Percentiles rank a stretch among this genome's conserved stretches.
Evolutionary conservation across 2,797 vertebrate genomes (phyloP).

Genomic region (Ceryle rudis): DNA sequence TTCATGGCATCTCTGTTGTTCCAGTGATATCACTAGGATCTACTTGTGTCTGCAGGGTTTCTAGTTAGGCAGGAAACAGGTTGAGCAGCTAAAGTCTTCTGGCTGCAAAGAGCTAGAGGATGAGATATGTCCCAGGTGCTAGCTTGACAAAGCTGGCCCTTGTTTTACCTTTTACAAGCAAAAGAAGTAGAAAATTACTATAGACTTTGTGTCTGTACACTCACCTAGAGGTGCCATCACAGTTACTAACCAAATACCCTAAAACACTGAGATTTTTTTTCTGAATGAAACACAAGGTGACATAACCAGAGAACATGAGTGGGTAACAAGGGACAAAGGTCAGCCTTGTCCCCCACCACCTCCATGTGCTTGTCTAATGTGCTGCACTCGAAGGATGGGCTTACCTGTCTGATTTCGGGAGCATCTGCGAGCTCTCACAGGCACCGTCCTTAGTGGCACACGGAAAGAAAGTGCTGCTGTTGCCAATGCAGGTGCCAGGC

Average conservation of each 20-base stretch:
- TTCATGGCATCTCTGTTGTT: background rate
- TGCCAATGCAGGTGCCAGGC: background rate
- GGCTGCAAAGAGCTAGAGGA: background rate
- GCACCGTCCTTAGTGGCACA: background rate
- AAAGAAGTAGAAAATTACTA: background rate
- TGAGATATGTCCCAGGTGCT: background rate
- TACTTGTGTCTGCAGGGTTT: background rate
- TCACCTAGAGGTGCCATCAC: background rate
- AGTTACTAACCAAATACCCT: background rate
- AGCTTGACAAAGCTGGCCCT: background rate
- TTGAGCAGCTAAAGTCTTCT: background rate
- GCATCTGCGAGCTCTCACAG: background rate
- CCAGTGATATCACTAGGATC: background rate
- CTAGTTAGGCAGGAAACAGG: background rate
- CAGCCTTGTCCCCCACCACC: background rate
- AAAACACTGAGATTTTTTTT: background rate
- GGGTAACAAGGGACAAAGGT: background rate
- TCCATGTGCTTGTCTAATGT: background rate
- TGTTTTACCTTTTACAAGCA: background rate
- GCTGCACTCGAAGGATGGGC: background rate
- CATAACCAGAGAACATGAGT: background rate
- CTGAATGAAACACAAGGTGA: background rate
- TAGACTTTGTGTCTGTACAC: background rate
- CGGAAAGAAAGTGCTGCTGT: accelerated
- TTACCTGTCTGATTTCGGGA: background rate